Conservation (phyloP, 2,797 vertebrate genomes). For the Epinephelus malabaricus region DNA sequence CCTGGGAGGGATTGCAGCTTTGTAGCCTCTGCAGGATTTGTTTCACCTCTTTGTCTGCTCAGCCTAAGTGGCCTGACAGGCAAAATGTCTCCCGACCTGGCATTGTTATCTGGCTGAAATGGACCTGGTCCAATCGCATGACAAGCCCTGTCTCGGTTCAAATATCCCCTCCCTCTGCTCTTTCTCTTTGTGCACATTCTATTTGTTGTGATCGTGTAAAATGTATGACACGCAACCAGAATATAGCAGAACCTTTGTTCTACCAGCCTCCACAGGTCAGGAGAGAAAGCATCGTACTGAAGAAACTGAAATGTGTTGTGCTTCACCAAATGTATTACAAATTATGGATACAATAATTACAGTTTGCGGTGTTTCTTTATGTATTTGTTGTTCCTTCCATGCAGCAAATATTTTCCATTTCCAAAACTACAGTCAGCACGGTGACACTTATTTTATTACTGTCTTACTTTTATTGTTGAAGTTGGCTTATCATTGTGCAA, state of each 20-base stretch:
- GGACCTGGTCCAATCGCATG: slow-evolving; percentile 74
- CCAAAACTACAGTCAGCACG: background rate
- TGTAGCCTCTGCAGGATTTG: slow-evolving; percentile 86
- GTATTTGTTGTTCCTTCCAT: background rate
- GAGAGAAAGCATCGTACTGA: background rate
- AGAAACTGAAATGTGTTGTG: background rate
- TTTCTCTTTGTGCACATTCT: slow-evolving; percentile 54
- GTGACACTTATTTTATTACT: background rate
- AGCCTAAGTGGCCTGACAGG: slow-evolving; percentile 70
- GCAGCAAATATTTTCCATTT: background rate
- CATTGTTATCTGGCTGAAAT: slow-evolving; percentile 71
- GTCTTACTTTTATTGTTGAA: background rate
- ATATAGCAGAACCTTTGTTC: slow-evolving; percentile 22
- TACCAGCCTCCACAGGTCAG: slow-evolving; percentile 19
- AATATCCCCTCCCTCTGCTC: slow-evolving; percentile 46
- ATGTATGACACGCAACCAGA: slow-evolving; percentile 34
- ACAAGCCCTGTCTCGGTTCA: slow-evolving; percentile 62
- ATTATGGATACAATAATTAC: background rate
- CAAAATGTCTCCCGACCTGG: slow-evolving; percentile 74
- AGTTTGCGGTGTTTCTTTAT: background rate
- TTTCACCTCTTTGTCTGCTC: slow-evolving; percentile 85
- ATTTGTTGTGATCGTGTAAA: slow-evolving; percentile 57
- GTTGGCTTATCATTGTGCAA: background rate
- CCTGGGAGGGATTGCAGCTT: slow-evolving; percentile 85
- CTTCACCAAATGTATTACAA: background rate